Evolutionary conservation across 2,113 vertebrate genomes (phyloP), one percentile per base, ranked within the genome.

Genomic region (Desmodus rotundus): DNA sequence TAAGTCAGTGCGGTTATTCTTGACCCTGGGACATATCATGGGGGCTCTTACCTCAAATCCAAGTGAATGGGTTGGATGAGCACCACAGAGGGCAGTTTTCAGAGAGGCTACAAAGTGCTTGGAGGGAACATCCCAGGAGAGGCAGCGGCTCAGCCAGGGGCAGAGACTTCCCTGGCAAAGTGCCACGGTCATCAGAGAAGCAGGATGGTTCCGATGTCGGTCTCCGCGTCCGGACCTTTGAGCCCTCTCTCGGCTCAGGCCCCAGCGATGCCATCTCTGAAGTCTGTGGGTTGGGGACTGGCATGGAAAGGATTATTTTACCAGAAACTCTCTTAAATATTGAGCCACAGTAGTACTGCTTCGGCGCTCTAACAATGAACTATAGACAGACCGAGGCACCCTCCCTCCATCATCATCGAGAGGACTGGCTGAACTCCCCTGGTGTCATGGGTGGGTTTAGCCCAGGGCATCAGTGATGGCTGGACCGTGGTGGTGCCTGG

Each of bases 41-140:
- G 24, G 14, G 2, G 2, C 58, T 61, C 36, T 95, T 33, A 45
- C n/a, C 31, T 36, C 26, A 70, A 92, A 77, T 89, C 78, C 47
- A 78, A 58, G 47, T 43, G 31, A 36, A n/a, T 74, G 47, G 4
- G 5, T 45, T 83, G 36, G 54, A 41, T 73, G 28, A 68, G 26
- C 43, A 85, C 83, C 80, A 45, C 54, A 85, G 63, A 96, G 31
- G 61, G 77, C 52, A 89, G 24, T 73, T 63, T 83, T 26, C 74
- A 87, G 72, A 91, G 41, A 26, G 36, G 24, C 45, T 73, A 14
- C 24, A 28, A 13, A 87, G 47, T 70, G 78, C 50, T 17, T 5
- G 43, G 47, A 81, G 41, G 31, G 47, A 93, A 89, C 14, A 89
- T 45, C 6, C 61, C 52, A 45, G 87, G 68, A 89, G 47, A n/a